phyloP scores from a whole-genome alignment of 2,888 invertebrate species.

The Pollenia amentaria region DNA sequence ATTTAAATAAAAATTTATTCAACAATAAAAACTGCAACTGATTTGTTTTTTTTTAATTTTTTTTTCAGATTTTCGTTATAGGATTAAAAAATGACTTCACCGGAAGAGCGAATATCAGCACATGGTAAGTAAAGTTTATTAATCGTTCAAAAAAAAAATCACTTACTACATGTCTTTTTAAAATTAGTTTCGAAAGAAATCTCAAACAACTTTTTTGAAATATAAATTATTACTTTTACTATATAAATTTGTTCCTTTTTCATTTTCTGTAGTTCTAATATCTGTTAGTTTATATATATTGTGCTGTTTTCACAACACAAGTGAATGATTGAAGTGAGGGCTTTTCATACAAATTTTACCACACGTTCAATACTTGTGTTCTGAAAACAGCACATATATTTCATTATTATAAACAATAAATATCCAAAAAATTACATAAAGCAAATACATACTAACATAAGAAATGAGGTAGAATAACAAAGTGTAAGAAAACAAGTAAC shows the following conservation, averaged over 20 bases:
- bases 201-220: not conserved
- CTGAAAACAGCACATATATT: too few relatives aligned
- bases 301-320: too few relatives aligned
- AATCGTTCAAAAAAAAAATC: too few relatives aligned
- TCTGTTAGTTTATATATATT: too few relatives aligned
- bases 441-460: conserved; percentile 23
- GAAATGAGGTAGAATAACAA: conserved; percentile 2
- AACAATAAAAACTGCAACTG: not conserved
- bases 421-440: not conserved
- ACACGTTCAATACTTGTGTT: too few relatives aligned
- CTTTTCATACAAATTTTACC: too few relatives aligned
- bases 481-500: too few relatives aligned
- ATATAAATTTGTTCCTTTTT: too few relatives aligned
- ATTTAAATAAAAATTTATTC: not conserved
- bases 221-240: not conserved
- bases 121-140: conserved; percentile 78
- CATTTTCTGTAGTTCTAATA: too few relatives aligned
- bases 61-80: conserved; percentile 76
- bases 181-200: not conserved
- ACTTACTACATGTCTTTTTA: too few relatives aligned
- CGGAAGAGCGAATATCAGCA: conserved; percentile 82
- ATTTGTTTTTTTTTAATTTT: conserved; percentile 20
- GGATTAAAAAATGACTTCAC: conserved; percentile 81
- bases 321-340: too few relatives aligned
- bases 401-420: too few relatives aligned